Conservation (phyloP, 2,888 invertebrate species). For the Lasioglossum pauxillum region DNA sequence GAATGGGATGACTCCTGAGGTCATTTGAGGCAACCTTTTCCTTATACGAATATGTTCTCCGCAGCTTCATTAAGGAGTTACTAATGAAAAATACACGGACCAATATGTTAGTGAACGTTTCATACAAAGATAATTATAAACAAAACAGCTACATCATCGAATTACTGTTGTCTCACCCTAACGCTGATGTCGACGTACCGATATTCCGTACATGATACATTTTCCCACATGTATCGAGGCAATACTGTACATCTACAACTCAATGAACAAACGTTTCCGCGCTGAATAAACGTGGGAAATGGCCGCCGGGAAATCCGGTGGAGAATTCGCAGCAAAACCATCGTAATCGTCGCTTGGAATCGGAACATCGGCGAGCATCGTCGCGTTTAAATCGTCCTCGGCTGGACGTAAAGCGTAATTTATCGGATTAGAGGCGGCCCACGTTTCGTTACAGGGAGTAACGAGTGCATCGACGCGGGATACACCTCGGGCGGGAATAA, state of each 20-base stretch:
- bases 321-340: not conserved
- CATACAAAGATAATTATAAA: no score
- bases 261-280: not conserved
- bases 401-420: constrained; percentile 46
- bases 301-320: not conserved
- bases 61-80: no score
- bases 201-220: no score
- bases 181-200: no score
- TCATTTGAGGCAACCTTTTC: no score
- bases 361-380: constrained; percentile 11
- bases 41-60: no score
- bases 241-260: not conserved
- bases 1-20: no score
- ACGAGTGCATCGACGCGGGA: constrained; percentile 69
- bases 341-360: constrained; percentile 4
- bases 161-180: no score
- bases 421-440: constrained; percentile 55
- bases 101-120: no score
- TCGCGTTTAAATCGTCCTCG: constrained; percentile 42
- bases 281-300: not conserved
- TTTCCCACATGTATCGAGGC: no score
- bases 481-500: constrained; percentile 69
- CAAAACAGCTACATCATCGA: no score
- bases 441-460: constrained; percentile 56
- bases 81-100: no score